Percentiles rank a stretch among this genome's conserved stretches.
These are phyloP conservation scores for Petromus typicus DNA, from an alignment of 2,113 vertebrate species.

Conservation along the genomic window DNA sequence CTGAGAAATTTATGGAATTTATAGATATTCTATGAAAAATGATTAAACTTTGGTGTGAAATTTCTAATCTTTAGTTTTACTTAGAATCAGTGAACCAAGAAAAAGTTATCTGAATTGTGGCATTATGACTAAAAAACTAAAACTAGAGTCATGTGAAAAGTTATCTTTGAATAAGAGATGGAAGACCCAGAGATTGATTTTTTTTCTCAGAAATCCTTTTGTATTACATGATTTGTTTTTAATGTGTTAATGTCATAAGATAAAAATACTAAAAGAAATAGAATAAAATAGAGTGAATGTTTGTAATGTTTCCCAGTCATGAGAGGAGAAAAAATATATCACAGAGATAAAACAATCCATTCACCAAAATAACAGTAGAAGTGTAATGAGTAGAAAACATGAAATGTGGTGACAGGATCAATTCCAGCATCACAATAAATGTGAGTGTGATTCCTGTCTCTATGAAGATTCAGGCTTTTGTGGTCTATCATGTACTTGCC, in stretches of 20 bases:
- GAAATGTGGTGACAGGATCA: neutral
- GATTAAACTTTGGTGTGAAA: conserved; percentile 7
- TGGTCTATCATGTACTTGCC: neutral
- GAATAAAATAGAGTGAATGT: neutral
- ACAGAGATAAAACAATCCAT: neutral
- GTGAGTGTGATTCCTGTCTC: neutral
- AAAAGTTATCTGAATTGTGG: neutral
- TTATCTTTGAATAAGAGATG: neutral
- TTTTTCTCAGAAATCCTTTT: neutral
- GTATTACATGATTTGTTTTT: neutral
- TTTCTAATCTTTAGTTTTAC: conserved; percentile 9
- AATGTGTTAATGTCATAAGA: neutral
- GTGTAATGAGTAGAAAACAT: too few relatives aligned
- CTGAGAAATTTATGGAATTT: neutral
- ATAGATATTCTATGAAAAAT: neutral
- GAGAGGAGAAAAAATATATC: neutral
- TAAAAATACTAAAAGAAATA: neutral
- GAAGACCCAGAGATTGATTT: neutral
- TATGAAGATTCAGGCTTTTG: neutral
- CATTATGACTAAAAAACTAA: neutral
- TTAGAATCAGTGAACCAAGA: neutral
- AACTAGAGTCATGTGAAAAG: neutral
- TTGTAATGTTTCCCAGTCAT: neutral
- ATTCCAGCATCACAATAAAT: conserved; percentile 4
- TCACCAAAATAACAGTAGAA: neutral